These are phyloP conservation scores for Egretta garzetta DNA, from an alignment of 2,113 vertebrate genomes.

Conservation along the genomic window DNA sequence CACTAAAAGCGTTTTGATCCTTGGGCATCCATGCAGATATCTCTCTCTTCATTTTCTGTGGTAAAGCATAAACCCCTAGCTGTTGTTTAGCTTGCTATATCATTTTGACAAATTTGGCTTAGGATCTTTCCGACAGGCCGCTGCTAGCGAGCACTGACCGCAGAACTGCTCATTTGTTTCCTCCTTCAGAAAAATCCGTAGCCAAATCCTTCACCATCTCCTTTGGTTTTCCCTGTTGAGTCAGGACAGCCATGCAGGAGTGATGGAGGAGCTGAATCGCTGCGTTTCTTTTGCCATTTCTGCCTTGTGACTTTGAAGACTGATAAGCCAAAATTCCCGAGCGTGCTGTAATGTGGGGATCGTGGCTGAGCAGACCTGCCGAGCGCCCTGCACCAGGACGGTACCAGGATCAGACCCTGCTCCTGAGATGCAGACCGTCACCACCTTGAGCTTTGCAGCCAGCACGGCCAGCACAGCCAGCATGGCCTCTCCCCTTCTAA, in stretches of 20 bases:
- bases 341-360: background rate
- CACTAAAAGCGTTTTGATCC: background rate
- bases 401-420: background rate
- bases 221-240: background rate
- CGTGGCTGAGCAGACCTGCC: background rate
- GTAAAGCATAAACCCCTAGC: background rate
- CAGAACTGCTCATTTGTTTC: background rate
- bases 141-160: background rate
- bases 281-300: background rate
- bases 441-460: background rate
- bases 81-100: background rate
- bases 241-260: background rate
- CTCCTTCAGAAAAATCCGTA: background rate
- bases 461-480: background rate
- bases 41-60: background rate
- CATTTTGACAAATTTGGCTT: background rate
- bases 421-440: background rate
- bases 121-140: background rate
- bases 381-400: accelerated
- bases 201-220: background rate
- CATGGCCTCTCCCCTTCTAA: background rate
- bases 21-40: background rate
- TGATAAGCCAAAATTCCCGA: background rate
- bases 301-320: background rate
- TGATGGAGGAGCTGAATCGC: background rate